phyloP scores from a whole-genome alignment of 2,113 vertebrate genomes.

The Tupaia chinensis region DNA sequence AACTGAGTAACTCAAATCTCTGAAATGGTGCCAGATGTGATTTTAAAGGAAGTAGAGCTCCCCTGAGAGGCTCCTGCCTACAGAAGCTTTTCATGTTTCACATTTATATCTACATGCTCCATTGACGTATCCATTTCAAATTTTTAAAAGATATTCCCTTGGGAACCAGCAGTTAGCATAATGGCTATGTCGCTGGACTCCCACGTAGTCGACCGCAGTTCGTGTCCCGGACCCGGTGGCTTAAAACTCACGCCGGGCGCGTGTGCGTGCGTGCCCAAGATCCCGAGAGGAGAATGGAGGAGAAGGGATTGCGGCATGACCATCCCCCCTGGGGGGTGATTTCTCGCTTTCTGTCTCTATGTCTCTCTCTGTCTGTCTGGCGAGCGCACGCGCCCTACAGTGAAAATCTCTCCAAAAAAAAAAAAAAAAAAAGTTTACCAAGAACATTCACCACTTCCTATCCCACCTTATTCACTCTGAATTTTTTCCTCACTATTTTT shows the following conservation, averaged over 20 bases:
- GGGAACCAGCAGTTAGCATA: too few species aligned
- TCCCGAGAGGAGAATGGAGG: too few species aligned
- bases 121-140: neutral
- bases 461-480: neutral
- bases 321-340: too few species aligned
- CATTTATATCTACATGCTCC: neutral
- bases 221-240: too few species aligned
- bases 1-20: neutral
- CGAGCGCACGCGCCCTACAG: too few species aligned
- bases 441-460: neutral
- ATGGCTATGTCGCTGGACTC: too few species aligned
- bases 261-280: too few species aligned
- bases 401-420: neutral
- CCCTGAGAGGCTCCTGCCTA: neutral
- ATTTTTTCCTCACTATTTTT: neutral
- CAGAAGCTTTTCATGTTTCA: constrained; percentile 23
- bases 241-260: too few species aligned
- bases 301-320: neutral
- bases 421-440: neutral
- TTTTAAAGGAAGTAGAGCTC: neutral
- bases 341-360: neutral
- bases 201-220: too few species aligned
- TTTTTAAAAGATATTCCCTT: too few species aligned
- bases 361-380: neutral
- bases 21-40: constrained; percentile 7